These are phyloP conservation scores for Caprella mutica DNA, from an alignment of 2,888 invertebrate species.

Conservation along the genomic window DNA sequence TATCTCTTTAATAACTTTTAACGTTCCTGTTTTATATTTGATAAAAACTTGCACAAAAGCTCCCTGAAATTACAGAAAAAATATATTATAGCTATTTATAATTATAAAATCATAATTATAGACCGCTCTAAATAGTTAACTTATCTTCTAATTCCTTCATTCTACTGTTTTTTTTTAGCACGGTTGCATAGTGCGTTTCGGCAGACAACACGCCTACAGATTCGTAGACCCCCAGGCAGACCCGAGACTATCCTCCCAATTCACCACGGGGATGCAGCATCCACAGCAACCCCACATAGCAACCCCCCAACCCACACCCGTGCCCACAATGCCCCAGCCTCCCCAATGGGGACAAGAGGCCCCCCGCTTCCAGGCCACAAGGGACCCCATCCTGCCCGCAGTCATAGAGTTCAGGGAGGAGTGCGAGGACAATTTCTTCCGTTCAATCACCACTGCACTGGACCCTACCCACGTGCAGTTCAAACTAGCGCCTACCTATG, in stretches of 20 bases:
- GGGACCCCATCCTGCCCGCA: slow-evolving; percentile 83
- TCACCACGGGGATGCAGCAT: slow-evolving; percentile 18
- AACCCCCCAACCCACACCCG: slow-evolving; percentile 8
- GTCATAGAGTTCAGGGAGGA: slow-evolving; percentile 90
- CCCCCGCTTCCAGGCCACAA: slow-evolving; percentile 44
- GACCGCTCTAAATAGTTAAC: too few species aligned
- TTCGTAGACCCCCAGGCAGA: slow-evolving; percentile 43
- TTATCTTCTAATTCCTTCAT: too few species aligned
- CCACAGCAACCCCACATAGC: slow-evolving; percentile 11
- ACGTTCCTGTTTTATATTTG: too few species aligned
- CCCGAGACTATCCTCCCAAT: slow-evolving; percentile 27
- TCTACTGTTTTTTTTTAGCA: too few species aligned
- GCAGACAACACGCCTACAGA: slow-evolving; percentile 45
- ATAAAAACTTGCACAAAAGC: too few species aligned
- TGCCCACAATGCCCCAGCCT: not conserved
- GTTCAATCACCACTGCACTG: slow-evolving; percentile 72
- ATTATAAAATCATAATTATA: too few species aligned
- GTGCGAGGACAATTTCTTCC: slow-evolving; percentile 82
- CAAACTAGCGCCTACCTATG: slow-evolving; percentile 82
- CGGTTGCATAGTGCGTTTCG: slow-evolving; percentile 45
- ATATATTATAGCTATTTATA: too few species aligned
- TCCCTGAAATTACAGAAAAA: too few species aligned
- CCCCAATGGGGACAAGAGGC: slow-evolving; percentile 18
- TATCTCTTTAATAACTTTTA: too few species aligned
- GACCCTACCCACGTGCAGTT: slow-evolving; percentile 52